These are phyloP conservation scores for Hemicrepidius hirtus DNA, from an alignment of 2,888 invertebrate species.

Conservation along the genomic window DNA sequence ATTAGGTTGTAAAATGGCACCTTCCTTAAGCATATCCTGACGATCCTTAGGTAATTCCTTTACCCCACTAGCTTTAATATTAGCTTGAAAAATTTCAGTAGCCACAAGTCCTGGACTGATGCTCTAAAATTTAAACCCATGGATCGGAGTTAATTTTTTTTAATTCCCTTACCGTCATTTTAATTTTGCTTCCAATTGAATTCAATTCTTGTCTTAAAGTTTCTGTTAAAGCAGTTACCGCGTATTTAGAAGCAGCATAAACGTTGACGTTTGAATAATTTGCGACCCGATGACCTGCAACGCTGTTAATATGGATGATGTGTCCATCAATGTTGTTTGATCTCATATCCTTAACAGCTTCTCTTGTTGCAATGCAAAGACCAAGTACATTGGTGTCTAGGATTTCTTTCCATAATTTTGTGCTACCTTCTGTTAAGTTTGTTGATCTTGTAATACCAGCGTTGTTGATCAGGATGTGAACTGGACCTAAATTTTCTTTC, in stretches of 20 bases:
- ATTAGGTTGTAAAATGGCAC: slow-evolving; percentile 73
- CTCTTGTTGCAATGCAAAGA: slow-evolving; percentile 51
- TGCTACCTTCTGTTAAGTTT: slow-evolving; percentile 53
- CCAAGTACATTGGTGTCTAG: slow-evolving; percentile 60
- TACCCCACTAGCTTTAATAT: slow-evolving; percentile 47
- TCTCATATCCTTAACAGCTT: slow-evolving; percentile 57
- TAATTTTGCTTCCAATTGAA: slow-evolving; percentile 17
- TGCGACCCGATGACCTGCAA: slow-evolving; percentile 11
- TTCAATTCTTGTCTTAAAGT: slow-evolving; percentile 21
- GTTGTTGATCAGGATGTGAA: slow-evolving; percentile 53
- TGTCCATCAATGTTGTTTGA: slow-evolving; percentile 52
- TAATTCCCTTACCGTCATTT: slow-evolving; percentile 19
- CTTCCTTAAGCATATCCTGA: slow-evolving; percentile 47
- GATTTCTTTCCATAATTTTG: slow-evolving; percentile 56
- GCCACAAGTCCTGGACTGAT: slow-evolving; percentile 75
- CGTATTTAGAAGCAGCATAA: slow-evolving; percentile 27
- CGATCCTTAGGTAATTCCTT: neutral
- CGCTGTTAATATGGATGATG: slow-evolving; percentile 28
- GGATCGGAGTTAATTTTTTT: no score
- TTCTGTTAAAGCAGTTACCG: slow-evolving; percentile 36
- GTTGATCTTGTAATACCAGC: slow-evolving; percentile 49
- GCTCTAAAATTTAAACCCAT: no score
- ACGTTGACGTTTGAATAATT: neutral
- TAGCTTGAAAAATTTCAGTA: slow-evolving; percentile 72
- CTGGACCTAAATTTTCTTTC: slow-evolving; percentile 51